These are phyloP conservation scores for Pantelozetes paolii DNA, from an alignment of 2,888 invertebrate species.

Conservation along the genomic window DNA sequence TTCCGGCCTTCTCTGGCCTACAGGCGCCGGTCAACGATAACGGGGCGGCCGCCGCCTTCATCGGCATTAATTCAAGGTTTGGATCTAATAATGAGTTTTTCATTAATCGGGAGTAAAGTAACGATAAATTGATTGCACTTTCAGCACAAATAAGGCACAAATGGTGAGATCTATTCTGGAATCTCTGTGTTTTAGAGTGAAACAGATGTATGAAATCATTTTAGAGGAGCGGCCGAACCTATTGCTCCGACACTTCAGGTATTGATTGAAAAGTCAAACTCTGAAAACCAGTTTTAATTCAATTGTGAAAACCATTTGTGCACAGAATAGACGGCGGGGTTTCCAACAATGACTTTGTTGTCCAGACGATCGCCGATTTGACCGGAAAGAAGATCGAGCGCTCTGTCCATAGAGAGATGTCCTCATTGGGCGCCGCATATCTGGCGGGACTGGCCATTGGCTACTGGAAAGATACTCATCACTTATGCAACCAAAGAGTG, in stretches of 20 bases:
- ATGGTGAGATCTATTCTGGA: slow-evolving; percentile 77
- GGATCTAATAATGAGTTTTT: neutral
- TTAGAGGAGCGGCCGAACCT: slow-evolving; percentile 67
- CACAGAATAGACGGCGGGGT: slow-evolving; percentile 90
- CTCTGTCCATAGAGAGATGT: slow-evolving; percentile 69
- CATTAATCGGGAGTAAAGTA: neutral
- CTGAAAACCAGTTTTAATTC: too few relatives aligned
- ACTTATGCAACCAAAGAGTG: neutral
- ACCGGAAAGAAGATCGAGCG: slow-evolving; percentile 71
- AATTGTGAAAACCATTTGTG: too few relatives aligned
- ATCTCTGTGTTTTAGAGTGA: slow-evolving; percentile 74
- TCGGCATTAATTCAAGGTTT: slow-evolving; percentile 62
- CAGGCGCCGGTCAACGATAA: slow-evolving; percentile 86
- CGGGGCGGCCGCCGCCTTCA: slow-evolving; percentile 74
- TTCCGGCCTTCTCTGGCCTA: slow-evolving; percentile 79
- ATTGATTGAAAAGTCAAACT: slow-evolving; percentile 46
- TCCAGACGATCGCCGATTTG: slow-evolving; percentile 79
- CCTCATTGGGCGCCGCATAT: slow-evolving; percentile 78
- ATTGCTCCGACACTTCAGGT: slow-evolving; percentile 58
- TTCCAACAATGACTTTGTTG: slow-evolving; percentile 84
- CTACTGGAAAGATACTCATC: slow-evolving; percentile 35
- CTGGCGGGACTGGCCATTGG: slow-evolving; percentile 70
- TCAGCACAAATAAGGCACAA: slow-evolving; percentile 68
- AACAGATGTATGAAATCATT: slow-evolving; percentile 71
- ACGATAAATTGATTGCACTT: neutral